Base-by-base conservation (phyloP, 1,140 invertebrate species). In the Zaprionus africanus region DNA sequence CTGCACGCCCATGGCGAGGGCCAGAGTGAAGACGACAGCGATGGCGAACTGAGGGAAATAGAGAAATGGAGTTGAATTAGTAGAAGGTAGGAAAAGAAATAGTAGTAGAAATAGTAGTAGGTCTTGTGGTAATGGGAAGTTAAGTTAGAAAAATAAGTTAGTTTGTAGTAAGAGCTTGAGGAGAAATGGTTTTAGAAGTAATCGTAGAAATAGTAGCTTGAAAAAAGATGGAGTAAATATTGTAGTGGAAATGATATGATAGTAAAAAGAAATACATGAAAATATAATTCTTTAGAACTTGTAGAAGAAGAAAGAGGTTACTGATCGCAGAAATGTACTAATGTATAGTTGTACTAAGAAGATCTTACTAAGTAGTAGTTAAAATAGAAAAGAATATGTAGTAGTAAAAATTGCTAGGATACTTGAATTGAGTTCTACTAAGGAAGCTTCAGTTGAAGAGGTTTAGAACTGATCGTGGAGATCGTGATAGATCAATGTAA, bases 1-100 rank as follows among this genome's bases (percentile, higher is more conserved):
- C 81, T 92, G 87, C 17, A 90, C 87, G 61, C 91, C 91, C 83
- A 92, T 71, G 82, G 91, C 87, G n/a, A 92, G 81, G 81, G 91
- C 91, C 82, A 92, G 65, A 63, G 84, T 90, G 64, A 92, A 78
- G 68, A 92, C 67, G 59, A 77, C 62, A 24, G 80, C 86, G 61
- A 82, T 64, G 62, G 81, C 82, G 90, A 92, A 92, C 91, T 92
- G 51, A 1, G 41, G 34, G 51, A 6, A n/a, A n/a, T 15, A 9
- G n/a, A 51, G 6, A 24, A 51, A 24, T 12, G 4, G 1, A 17
- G 6, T 9, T 17, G 6, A 46, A 46, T n/a, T 43, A 24, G 46
- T 13, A 51, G 11, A 0, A 13, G 11, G 13, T 24, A 49, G 5
- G 2, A 7, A 13, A 17, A 17, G 41, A 0, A 43, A n/a, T 17